phyloP scores from a whole-genome alignment of 2,888 invertebrate genomes.

The Orthosia cruda region DNA sequence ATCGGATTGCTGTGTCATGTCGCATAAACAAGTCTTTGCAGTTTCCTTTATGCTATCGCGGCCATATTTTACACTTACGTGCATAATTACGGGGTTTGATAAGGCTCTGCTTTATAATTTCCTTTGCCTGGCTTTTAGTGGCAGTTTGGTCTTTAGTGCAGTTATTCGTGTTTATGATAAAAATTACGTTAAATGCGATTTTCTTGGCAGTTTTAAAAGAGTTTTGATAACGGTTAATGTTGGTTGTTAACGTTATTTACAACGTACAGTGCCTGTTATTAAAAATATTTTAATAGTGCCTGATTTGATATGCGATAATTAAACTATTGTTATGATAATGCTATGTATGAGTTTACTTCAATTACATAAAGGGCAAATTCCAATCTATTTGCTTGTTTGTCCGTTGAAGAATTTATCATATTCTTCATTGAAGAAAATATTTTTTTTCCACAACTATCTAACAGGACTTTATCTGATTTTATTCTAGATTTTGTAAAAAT shows the following conservation, averaged over 20 bases:
- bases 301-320: background rate
- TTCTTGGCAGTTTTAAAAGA: background rate
- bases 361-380: background rate
- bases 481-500: background rate
- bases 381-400: no score
- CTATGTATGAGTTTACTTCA: background rate
- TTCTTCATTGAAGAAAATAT: background rate
- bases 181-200: slow-evolving; percentile 8
- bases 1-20: slow-evolving; percentile 55
- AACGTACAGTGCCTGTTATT: background rate
- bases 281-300: background rate
- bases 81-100: slow-evolving; percentile 55
- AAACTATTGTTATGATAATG: background rate
- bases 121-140: slow-evolving; percentile 26
- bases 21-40: slow-evolving; percentile 61
- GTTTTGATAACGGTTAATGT: background rate
- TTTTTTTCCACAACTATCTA: background rate
- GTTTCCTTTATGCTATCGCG: slow-evolving; percentile 62
- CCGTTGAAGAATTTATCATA: background rate
- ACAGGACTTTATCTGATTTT: background rate
- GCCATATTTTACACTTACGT: slow-evolving; percentile 52
- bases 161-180: slow-evolving; percentile 31
- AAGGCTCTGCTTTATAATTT: slow-evolving; percentile 52
- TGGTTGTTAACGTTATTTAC: background rate
- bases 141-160: slow-evolving; percentile 29